A percentile compares a stretch with the other conserved stretches of the same genome.
Conservation (phyloP, 2,797 vertebrate species). For the Glyptemys insculpta region DNA sequence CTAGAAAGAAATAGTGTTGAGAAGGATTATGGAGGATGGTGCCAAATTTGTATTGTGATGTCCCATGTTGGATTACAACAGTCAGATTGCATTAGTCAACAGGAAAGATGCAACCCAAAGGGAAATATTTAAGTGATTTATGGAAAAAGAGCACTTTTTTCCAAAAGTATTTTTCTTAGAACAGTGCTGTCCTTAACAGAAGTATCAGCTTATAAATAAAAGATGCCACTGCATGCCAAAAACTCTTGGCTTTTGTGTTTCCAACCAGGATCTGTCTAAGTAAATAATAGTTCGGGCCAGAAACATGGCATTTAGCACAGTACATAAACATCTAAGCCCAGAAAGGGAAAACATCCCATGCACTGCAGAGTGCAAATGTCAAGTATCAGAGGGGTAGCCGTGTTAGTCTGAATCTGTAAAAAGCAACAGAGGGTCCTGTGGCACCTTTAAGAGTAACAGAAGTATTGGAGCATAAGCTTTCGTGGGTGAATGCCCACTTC, state of each 20-base stretch:
- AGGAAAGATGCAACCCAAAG: not conserved
- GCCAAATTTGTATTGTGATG: not conserved
- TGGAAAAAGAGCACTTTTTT: not conserved
- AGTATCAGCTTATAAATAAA: not conserved
- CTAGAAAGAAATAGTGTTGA: not conserved
- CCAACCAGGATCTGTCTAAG: not conserved
- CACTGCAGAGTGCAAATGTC: not conserved
- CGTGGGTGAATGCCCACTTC: too few species aligned
- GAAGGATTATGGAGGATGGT: not conserved
- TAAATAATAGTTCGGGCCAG: not conserved
- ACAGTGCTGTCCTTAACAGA: not conserved
- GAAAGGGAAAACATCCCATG: not conserved
- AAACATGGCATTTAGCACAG: not conserved
- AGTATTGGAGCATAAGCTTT: too few species aligned
- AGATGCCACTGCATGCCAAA: not conserved
- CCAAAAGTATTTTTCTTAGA: not conserved
- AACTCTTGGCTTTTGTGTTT: not conserved
- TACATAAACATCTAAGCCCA: not conserved
- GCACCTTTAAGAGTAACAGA: too few species aligned
- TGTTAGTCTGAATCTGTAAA: too few species aligned
- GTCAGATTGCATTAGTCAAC: not conserved
- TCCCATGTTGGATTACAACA: not conserved
- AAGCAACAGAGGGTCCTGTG: too few species aligned
- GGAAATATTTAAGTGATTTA: not conserved
- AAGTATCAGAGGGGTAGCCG: too few species aligned